Evolutionary conservation across 2,797 vertebrate genomes (phyloP).

Genomic region (Sebastes nivosus): DNA sequence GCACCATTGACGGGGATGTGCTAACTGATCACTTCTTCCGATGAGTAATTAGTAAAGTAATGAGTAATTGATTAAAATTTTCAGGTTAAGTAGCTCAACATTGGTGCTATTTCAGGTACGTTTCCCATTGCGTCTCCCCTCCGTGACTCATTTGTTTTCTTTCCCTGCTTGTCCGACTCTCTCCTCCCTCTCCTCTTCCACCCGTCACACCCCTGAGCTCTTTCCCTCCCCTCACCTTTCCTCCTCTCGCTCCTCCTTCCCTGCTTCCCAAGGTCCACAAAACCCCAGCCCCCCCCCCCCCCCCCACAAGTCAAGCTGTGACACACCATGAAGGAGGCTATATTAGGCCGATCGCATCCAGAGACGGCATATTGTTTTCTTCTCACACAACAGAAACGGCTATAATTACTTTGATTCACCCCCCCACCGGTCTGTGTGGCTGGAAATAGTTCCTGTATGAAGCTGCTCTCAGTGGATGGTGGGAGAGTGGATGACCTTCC

Average conservation of each 20-base stretch:
- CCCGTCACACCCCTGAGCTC: not conserved
- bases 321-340: constrained; percentile 51
- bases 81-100: no score
- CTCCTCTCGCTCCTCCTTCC: not conserved
- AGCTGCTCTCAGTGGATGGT: constrained; percentile 56
- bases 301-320: constrained; percentile 33
- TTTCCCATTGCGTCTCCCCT: constrained; percentile 9
- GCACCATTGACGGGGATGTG: not conserved
- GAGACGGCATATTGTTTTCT: constrained; percentile 58
- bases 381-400: constrained; percentile 57
- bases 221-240: not conserved
- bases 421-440: constrained; percentile 1
- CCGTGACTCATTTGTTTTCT: constrained; percentile 37
- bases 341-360: constrained; percentile 52
- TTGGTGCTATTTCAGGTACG: not conserved
- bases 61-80: not conserved
- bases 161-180: constrained; percentile 15
- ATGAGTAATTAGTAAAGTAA: not conserved
- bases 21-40: not conserved
- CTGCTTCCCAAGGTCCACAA: not conserved
- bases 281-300: not conserved
- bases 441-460: constrained; percentile 59
- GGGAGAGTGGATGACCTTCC: constrained; percentile 60
- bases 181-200: constrained; percentile 10
- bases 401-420: constrained; percentile 67